Base-by-base conservation (phyloP, 2,113 vertebrate genomes). In the Dermatemys mawii region DNA sequence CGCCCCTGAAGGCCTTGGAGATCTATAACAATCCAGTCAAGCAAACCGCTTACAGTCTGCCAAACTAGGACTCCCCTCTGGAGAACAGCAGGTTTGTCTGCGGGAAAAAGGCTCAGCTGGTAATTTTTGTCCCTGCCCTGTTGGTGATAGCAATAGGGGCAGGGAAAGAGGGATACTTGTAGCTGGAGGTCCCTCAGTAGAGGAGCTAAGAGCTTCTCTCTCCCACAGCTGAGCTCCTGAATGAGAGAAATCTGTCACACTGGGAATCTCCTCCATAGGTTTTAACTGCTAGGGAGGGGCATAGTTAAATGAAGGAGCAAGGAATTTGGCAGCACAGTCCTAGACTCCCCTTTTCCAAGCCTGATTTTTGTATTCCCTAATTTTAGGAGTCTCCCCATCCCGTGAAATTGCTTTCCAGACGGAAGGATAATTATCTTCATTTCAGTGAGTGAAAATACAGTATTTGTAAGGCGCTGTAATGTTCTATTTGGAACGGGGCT, bases 21-120 rank as follows among this genome's bases (percentile, higher is more conserved):
- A 11, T 2, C 53, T 2, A 7, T 70, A 22, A 8, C 9, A n/a
- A 35, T n/a, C 54, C 57, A 4, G 6, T 35, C 29, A 29, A 41
- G 2, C 35, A 22, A 55, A 22, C 13, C 44, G n/a, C 41, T 4
- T 2, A 1, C 17, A 5, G 67, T 73, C 0, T 0, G 4, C 19
- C 1, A 2, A 35, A 53, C 21, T 35, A n/a, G 7, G 17, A 0
- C 29, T 67, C 60, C 60, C 35, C 60, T 83, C 41, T 63, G 41
- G 38, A 82, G 3, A 53, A 80, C 32, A 67, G 4, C 83, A 86
- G 83, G 29, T 35, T 46, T 50, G 67, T 44, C 0, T 1, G 10
- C 27, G 63, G 16, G 8, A 70, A n/a, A n/a, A 70, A 70, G 9
- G 63, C n/a, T 70, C 19, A 70, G n/a, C 63, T 21, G 19, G n/a